Evolutionary conservation across 30 jellyfish, hydroid and myxozoan genomes (phyloP), one percentile per base, ranked within the genome.

Genomic region (Hydractinia echinata): DNA sequence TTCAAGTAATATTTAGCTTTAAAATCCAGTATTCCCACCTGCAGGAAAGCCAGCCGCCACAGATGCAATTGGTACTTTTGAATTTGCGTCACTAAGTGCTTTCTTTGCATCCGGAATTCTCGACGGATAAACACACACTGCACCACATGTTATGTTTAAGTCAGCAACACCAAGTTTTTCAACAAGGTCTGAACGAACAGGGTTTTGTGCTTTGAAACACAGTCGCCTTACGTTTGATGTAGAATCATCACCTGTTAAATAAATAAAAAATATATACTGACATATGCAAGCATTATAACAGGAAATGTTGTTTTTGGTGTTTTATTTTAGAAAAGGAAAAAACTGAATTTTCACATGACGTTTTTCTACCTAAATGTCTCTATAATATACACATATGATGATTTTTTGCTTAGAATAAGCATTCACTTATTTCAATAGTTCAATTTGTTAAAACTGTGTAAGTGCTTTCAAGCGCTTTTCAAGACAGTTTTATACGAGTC

Each of bases 1-100:
- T 30, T 30, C 44, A 0, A 30, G 44, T 30, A 30, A 30, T 2
- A 30, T 30, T 30, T 3, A 58, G 19, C n/a, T n/a, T n/a, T n/a
- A n/a, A n/a, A 67, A 13, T 11, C 78, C 19, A 15, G 51, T 44
- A 56, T 21, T 3, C 70, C 51, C 69, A 91, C 97, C 97, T 8
- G 97, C 97, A 15, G 97, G 97, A 83, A 91, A 91, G 20, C 97
- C 97, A 76, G 89, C 81, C 10, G 97, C 97, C 8, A 91, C 97
- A 5, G 97, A 91, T 54, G 97, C 97, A 19, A 91, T 81, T 10
- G 97, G 96, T 30, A 91, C 83, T 5, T 84, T 76, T 8, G 97
- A 86, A 16, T 84, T 71, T 18, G 97, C 97, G 54, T 69, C 88
- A 13, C 73, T 83, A 53, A 91, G 72, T 16, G 96, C 96, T 52